Evolutionary conservation across 2,113 vertebrate species (phyloP), one percentile per base, ranked within the genome.

Genomic region (Cynopterus brachyotis): DNA sequence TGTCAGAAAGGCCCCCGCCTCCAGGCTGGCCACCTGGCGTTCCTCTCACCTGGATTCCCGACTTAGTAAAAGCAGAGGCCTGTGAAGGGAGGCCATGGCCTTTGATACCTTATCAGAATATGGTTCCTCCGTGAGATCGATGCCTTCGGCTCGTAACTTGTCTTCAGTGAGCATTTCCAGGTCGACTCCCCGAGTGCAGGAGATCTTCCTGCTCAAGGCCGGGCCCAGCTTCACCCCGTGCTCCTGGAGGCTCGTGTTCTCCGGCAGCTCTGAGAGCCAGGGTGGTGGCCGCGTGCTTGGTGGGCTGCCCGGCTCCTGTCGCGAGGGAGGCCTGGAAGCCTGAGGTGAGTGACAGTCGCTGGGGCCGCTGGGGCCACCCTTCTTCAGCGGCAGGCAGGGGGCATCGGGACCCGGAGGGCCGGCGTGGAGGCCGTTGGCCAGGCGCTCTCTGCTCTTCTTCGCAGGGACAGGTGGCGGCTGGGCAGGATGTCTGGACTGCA

Each of bases 71-170:
- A 53, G 37, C 78, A 32, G 42, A 45, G 66, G 89, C 81, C 62
- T 20, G 12, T 1, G 62, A 35, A 5, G 1, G 4, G 50, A 45
- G 50, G 24, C 5, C n/a, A 24, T 9, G 37, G 45, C 28, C 60
- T 17, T 2, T 8, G 67, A 83, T 95, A 99, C 99, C 99, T 99
- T 99, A 98, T 99, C 99, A 19, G 99, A 99, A 97, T 99, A 99
- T 0, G 99, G 99, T 89, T 99, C 99, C 97, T 99, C 99, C 0
- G 99, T 99, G n/a, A 99, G 99, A 89, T 99, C 99, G 35, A 99
- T 99, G 92, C 98, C 99, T 97, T 99, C 99, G 0, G 98, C 98
- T 32, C 98, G 98, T 83, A 99, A 97, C 97, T 99, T 99, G 90
- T 99, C 99, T 88, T 99, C 99, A 53, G 99, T 98, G 47, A 99